Percentiles rank a stretch among this genome's conserved stretches.
phyloP scores from a whole-genome alignment of 2,888 invertebrate species.

The Hofmannophila pseudospretella region DNA sequence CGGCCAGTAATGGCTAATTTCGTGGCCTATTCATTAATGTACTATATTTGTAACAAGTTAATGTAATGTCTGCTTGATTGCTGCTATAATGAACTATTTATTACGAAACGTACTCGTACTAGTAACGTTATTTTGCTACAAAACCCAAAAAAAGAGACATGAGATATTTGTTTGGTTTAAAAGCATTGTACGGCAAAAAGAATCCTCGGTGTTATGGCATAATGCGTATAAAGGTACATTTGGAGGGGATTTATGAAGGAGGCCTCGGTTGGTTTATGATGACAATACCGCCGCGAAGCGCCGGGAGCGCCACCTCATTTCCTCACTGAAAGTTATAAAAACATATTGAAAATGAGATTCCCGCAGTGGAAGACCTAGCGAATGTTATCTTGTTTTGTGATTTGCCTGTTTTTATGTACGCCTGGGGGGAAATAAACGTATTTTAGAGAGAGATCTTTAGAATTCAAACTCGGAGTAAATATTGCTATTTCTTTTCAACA shows the following conservation, averaged over 20 bases:
- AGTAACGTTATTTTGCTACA: conserved; percentile 11
- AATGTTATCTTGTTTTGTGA: conserved; percentile 75
- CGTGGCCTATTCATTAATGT: too few relatives aligned
- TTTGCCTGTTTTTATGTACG: conserved; percentile 70
- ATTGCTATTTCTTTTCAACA: conserved; percentile 18
- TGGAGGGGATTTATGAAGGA: conserved; percentile 71
- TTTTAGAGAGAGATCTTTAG: conserved; percentile 45
- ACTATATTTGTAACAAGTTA: too few relatives aligned
- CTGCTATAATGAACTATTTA: too few relatives aligned
- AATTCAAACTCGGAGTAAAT: conserved; percentile 30
- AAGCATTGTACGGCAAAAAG: conserved; percentile 51
- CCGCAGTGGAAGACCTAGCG: conserved; percentile 60
- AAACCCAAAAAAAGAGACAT: conserved; percentile 34
- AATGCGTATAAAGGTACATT: conserved; percentile 75
- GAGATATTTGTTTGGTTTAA: conserved; percentile 58
- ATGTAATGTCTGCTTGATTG: too few relatives aligned
- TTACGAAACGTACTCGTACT: not conserved
- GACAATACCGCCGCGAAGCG: conserved; percentile 64
- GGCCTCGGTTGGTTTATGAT: conserved; percentile 73
- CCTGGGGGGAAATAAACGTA: conserved; percentile 54
- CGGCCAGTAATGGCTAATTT: too few relatives aligned
- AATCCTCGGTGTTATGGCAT: conserved; percentile 62
- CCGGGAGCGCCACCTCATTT: conserved; percentile 73
- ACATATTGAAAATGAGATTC: conserved; percentile 78
- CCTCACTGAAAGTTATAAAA: conserved; percentile 77